A percentile compares a stretch with the other conserved stretches of the same genome.
phyloP scores from a whole-genome alignment of 2,113 vertebrate genomes.

The Aphyosemion australe region DNA sequence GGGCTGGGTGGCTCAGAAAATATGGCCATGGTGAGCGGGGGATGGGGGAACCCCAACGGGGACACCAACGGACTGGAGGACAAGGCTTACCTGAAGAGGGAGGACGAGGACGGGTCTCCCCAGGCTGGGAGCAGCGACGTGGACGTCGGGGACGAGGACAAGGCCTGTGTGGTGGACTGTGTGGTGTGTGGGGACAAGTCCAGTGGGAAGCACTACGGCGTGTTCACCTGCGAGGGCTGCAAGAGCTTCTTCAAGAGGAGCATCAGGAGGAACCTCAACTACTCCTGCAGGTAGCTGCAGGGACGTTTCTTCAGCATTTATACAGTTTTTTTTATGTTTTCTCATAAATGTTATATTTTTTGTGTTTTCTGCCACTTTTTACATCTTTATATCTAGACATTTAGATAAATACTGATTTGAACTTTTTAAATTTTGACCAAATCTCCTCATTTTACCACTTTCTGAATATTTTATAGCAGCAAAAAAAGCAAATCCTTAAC shows the following conservation, averaged over 20 bases:
- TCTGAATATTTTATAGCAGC: no score
- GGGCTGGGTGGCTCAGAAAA: constrained; percentile 67
- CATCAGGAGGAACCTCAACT: constrained; percentile 92
- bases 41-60: constrained; percentile 90
- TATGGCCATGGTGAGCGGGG: constrained; percentile 95
- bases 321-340: background rate
- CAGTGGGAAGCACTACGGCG: constrained; percentile 93
- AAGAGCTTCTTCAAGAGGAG: constrained; percentile 98
- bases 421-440: no score
- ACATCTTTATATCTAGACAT: no score
- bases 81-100: constrained; percentile 83
- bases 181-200: constrained; percentile 94
- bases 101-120: constrained; percentile 87
- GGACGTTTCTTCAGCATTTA: background rate
- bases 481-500: no score
- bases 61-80: constrained; percentile 83
- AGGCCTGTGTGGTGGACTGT: constrained; percentile 89
- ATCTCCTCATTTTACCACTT: no score
- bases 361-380: no score
- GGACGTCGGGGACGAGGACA: constrained; percentile 88
- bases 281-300: constrained; percentile 88
- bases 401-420: no score
- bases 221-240: constrained; percentile 96
- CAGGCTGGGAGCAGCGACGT: constrained; percentile 88
- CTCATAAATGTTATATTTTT: no score